These are phyloP conservation scores for Bombus balteatus DNA, from an alignment of 1,140 invertebrate genomes.

Conservation along the genomic window DNA sequence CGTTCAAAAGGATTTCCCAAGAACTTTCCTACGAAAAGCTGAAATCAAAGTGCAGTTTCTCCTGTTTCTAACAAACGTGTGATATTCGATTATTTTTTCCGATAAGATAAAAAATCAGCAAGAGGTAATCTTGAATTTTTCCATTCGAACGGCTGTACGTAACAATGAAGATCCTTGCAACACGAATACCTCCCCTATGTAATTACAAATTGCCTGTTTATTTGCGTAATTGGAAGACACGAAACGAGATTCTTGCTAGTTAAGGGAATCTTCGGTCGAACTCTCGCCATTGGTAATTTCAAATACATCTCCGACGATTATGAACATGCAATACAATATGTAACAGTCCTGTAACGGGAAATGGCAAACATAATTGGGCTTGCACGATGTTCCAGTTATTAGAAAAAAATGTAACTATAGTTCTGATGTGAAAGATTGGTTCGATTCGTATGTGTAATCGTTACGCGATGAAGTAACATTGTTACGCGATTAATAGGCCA, in stretches of 20 bases:
- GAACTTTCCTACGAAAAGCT: too few species aligned
- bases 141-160: not conserved
- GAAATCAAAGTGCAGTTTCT: not conserved
- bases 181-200: not conserved
- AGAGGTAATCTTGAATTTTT: not conserved
- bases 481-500: not conserved
- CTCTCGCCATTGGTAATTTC: constrained; percentile 18
- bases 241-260: not conserved
- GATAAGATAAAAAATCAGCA: not conserved
- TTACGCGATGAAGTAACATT: not conserved
- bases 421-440: not conserved
- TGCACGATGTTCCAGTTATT: not conserved
- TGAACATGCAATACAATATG: constrained; percentile 30
- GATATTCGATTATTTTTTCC: not conserved
- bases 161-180: constrained; percentile 20
- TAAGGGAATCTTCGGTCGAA: not conserved
- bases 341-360: constrained; percentile 21
- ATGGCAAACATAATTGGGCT: constrained; percentile 29
- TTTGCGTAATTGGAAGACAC: constrained; percentile 23
- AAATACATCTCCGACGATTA: constrained; percentile 30
- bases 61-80: not conserved
- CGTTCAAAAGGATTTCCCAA: not conserved
- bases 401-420: not conserved
- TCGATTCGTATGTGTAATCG: not conserved
- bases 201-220: constrained; percentile 36